Conservation (phyloP, 2,113 vertebrate genomes). For the Gnathonemus echidnorhynchus region DNA sequence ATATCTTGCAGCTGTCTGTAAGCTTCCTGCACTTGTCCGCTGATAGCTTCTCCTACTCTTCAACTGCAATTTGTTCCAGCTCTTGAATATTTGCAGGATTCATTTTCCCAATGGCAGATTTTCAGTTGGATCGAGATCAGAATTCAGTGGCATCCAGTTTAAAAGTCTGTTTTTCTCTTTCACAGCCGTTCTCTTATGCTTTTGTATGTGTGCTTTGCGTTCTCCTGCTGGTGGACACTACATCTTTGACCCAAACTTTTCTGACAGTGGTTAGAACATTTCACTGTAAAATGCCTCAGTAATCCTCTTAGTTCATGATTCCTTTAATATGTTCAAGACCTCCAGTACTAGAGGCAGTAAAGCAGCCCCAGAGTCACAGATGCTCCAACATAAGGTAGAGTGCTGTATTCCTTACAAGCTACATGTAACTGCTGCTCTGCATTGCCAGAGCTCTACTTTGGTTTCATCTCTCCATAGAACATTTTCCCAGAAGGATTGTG, state of each 20-base stretch:
- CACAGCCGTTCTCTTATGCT: neutral
- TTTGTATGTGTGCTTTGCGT: neutral
- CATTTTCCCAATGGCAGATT: neutral
- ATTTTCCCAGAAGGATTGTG: neutral
- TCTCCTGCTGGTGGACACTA: neutral
- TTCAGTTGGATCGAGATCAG: neutral
- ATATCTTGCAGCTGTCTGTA: neutral
- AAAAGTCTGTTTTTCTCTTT: neutral
- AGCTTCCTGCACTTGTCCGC: neutral
- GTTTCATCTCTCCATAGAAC: neutral
- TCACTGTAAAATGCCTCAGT: neutral
- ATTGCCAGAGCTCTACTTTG: neutral
- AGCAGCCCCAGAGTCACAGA: neutral
- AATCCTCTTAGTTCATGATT: neutral
- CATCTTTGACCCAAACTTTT: neutral
- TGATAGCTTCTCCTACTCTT: neutral
- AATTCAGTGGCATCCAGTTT: neutral
- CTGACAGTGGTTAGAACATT: neutral
- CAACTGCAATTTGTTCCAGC: neutral
- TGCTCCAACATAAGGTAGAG: neutral
- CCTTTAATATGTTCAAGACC: neutral
- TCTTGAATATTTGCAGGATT: neutral
- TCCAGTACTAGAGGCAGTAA: neutral
- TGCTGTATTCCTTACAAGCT: neutral
- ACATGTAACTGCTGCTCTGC: neutral